These are phyloP conservation scores for Picus viridis DNA, from an alignment of 2,797 vertebrate genomes.

Conservation along the genomic window DNA sequence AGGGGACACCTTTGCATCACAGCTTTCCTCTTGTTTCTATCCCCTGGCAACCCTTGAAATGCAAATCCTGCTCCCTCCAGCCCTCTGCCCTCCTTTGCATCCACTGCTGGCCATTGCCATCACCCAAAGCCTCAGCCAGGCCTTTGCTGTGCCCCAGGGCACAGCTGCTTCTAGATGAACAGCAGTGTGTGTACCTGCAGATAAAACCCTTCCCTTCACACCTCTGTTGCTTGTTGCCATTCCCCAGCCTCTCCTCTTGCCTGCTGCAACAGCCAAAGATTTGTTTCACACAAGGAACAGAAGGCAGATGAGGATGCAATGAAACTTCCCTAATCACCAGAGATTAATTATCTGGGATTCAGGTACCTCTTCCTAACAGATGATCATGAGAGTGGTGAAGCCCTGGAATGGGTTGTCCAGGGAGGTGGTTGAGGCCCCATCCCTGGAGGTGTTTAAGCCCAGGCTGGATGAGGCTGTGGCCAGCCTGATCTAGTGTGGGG, in stretches of 20 bases:
- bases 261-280: neutral
- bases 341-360: neutral
- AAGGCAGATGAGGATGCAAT: neutral
- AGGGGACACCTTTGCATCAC: neutral
- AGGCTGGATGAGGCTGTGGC: too few species aligned
- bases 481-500: too few species aligned
- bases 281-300: neutral
- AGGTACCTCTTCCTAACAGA: neutral
- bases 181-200: neutral
- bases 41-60: neutral
- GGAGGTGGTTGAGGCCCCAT: too few species aligned
- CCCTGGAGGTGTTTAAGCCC: too few species aligned
- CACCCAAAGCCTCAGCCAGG: neutral
- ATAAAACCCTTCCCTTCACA: neutral
- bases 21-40: neutral
- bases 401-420: too few species aligned
- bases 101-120: neutral
- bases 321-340: neutral
- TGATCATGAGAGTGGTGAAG: neutral
- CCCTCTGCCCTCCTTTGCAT: neutral
- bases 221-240: neutral
- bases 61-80: neutral
- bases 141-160: neutral
- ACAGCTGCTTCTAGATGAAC: neutral
- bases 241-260: neutral